Percentiles rank a stretch among this genome's conserved stretches.
These are phyloP conservation scores for Tipula helvola DNA, from an alignment of 2,888 invertebrate species.

Conservation along the genomic window DNA sequence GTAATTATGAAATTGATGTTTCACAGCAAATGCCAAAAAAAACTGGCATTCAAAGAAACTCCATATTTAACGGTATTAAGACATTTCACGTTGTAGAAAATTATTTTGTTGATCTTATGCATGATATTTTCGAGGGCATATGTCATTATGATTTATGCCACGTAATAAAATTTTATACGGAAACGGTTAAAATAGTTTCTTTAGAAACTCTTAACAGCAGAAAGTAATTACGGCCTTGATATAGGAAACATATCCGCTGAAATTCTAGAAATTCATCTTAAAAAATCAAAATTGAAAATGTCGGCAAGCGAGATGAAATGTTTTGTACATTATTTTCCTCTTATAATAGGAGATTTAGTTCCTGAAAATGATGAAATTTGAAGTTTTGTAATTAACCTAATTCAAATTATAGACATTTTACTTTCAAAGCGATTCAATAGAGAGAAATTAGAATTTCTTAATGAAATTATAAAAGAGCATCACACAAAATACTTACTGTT, in stretches of 20 bases:
- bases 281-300: constrained; percentile 17
- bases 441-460: neutral
- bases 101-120: neutral
- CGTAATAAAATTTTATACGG: neutral
- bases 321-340: constrained; percentile 16
- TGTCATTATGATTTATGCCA: neutral
- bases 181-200: neutral
- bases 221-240: neutral
- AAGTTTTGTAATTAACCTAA: constrained; percentile 12
- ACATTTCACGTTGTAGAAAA: neutral
- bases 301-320: constrained; percentile 17
- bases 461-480: neutral
- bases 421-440: neutral
- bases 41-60: neutral
- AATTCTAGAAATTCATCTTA: constrained; percentile 13
- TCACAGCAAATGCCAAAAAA: neutral
- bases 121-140: neutral
- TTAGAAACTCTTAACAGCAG: constrained; percentile 4
- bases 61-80: neutral
- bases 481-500: no score
- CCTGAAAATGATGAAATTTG: constrained; percentile 16
- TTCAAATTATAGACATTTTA: constrained; percentile 6
- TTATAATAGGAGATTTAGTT: constrained; percentile 19
- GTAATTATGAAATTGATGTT: neutral
- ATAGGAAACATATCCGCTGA: neutral